Conservation (phyloP, 2,888 invertebrate species). For the Drosophila maculinotata region DNA sequence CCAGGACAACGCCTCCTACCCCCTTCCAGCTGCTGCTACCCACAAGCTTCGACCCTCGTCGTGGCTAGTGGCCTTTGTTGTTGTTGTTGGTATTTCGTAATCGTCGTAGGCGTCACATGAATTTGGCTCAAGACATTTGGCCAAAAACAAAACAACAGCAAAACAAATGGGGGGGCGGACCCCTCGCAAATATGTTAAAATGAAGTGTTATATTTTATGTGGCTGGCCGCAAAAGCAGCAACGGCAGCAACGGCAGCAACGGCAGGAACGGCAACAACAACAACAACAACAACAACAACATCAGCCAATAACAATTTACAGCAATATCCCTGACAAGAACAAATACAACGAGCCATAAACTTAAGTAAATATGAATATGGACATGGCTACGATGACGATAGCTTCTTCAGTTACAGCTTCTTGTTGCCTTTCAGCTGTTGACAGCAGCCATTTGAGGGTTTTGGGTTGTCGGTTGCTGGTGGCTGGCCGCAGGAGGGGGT, state of each 20-base stretch:
- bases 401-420: constrained; percentile 48
- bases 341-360: constrained; percentile 65
- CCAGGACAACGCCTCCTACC: neutral
- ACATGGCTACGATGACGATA: constrained; percentile 36
- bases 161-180: constrained; percentile 53
- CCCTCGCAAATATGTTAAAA: constrained; percentile 64
- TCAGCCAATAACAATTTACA: constrained; percentile 47
- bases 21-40: neutral
- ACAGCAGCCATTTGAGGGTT: constrained; percentile 14
- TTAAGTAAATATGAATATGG: constrained; percentile 76
- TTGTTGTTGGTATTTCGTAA: constrained; percentile 37
- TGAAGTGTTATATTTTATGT: constrained; percentile 78
- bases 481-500: neutral
- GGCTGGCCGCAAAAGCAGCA: constrained; percentile 60
- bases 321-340: constrained; percentile 62
- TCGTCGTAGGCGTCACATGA: constrained; percentile 64
- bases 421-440: constrained; percentile 35
- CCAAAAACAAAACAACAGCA: constrained; percentile 32
- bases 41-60: constrained; percentile 29
- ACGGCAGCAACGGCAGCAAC: constrained; percentile 21
- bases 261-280: constrained; percentile 18
- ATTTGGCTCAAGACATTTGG: constrained; percentile 54
- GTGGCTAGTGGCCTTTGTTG: constrained; percentile 22
- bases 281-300: constrained; percentile 16
- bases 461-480: neutral